Base-by-base conservation (phyloP, 53 echinoderm and acorn worm genomes). In the Crossaster papposus region DNA sequence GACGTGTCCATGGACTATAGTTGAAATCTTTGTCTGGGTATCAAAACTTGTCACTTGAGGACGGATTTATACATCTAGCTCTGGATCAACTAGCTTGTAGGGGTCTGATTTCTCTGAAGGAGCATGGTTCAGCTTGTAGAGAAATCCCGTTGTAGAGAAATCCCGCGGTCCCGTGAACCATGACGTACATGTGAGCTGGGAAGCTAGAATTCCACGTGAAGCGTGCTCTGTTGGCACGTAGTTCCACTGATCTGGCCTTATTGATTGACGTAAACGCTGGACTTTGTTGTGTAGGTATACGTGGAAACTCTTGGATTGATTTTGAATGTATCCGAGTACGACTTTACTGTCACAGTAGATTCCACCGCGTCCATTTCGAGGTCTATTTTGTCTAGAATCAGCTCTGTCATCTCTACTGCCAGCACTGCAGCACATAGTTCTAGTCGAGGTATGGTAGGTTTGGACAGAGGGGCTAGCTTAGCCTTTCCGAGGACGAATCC, bases 351-450 rank as follows among this genome's bases (percentile, higher is more conserved):
- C 89, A 20, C 72, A 83, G 86, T n/a, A 79, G 70, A 86, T 52
- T 55, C 68, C 44, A 82, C 65, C 10, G 65, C 68, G 22, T 82
- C 65, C 35, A 74, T 18, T 8, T 86, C 64, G 20, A 86, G 13
- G 30, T 83, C 80, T 12, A 78, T 64, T 85, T 82, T 65, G 44
- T 76, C 54, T 35, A 70, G 72, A 52, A 83, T 63, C 34, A 83
- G 22, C 14, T 80, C 85, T 37, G 85, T 64, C 9, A 77, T 78
- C 70, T 84, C 23, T 22, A 91, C 91, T 14, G 87, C 91, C 74
- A 94, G 6, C 2, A 89, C 86, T 28, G 96, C 92, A 14, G 93
- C 94, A 26, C 83, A 74, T 0, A 94, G 81, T 37, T 92, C 91
- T 13, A 96, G 79, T 6, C 89, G 72, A 0, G 94, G 92, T 53